Conservation (phyloP, 2,113 vertebrate species). For the Gobius niger region DNA sequence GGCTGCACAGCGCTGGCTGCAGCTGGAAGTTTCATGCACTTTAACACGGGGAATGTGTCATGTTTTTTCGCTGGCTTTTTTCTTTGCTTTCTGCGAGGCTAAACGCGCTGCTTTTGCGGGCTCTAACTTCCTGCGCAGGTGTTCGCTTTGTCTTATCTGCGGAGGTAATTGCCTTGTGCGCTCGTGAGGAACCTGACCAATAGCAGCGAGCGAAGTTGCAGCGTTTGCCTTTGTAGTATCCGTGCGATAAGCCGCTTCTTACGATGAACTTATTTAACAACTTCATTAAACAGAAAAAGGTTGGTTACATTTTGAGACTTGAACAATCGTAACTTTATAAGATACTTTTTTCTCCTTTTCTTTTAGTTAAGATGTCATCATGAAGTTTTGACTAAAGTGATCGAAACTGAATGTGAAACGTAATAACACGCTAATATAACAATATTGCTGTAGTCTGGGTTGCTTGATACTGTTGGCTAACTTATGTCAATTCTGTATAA, state of each 20-base stretch:
- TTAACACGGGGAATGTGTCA: not conserved
- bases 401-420: too few relatives aligned
- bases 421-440: too few relatives aligned
- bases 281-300: too few relatives aligned
- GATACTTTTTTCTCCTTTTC: too few relatives aligned
- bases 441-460: too few relatives aligned
- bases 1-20: constrained; percentile 3
- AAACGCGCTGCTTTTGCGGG: not conserved
- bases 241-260: not conserved
- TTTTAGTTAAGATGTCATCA: too few relatives aligned
- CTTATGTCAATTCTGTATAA: too few relatives aligned
- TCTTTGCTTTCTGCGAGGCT: not conserved
- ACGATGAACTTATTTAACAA: not conserved
- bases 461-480: too few relatives aligned
- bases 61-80: not conserved
- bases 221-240: not conserved
- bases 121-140: constrained; percentile 33
- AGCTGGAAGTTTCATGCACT: not conserved
- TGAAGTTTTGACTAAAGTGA: too few relatives aligned
- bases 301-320: too few relatives aligned
- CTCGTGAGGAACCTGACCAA: constrained; percentile 6
- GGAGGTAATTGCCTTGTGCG: not conserved
- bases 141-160: constrained; percentile 13
- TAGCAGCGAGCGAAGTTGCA: not conserved
- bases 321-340: too few relatives aligned